These are phyloP conservation scores for Lontra canadensis DNA, from an alignment of 2,113 vertebrate species.

Conservation along the genomic window DNA sequence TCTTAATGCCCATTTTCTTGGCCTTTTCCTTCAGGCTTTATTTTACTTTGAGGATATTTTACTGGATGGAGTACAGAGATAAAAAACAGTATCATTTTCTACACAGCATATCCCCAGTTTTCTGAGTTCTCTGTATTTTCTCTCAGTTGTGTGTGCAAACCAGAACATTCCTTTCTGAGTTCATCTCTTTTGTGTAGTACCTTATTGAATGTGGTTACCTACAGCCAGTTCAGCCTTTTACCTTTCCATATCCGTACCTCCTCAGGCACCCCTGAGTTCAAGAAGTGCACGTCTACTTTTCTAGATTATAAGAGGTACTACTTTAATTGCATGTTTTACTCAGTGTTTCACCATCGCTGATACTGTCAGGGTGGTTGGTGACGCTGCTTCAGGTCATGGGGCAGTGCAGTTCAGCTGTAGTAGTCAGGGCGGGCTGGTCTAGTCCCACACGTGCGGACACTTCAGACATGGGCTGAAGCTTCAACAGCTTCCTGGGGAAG, in stretches of 20 bases:
- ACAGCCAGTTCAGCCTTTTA: background rate
- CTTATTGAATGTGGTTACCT: background rate
- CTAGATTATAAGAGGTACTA: background rate
- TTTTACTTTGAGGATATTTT: background rate
- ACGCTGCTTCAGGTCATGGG: no score
- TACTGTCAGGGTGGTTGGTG: background rate
- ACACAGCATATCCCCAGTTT: background rate
- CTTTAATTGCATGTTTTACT: background rate
- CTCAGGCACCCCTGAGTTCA: background rate
- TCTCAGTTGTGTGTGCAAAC: background rate
- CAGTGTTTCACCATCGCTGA: background rate
- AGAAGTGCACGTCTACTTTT: background rate
- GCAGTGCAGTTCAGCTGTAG: background rate
- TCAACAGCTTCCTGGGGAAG: background rate
- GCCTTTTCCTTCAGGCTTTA: background rate
- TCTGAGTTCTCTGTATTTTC: background rate
- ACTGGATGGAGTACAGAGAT: background rate
- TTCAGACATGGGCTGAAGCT: background rate
- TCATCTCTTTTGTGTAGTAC: background rate
- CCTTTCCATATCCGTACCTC: background rate
- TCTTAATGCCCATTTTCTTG: background rate
- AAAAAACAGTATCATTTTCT: background rate
- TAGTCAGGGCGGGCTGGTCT: background rate
- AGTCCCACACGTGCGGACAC: background rate
- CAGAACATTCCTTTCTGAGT: background rate